These are phyloP conservation scores for Leptura quadrifasciata DNA, from an alignment of 2,888 invertebrate species.

Conservation along the genomic window DNA sequence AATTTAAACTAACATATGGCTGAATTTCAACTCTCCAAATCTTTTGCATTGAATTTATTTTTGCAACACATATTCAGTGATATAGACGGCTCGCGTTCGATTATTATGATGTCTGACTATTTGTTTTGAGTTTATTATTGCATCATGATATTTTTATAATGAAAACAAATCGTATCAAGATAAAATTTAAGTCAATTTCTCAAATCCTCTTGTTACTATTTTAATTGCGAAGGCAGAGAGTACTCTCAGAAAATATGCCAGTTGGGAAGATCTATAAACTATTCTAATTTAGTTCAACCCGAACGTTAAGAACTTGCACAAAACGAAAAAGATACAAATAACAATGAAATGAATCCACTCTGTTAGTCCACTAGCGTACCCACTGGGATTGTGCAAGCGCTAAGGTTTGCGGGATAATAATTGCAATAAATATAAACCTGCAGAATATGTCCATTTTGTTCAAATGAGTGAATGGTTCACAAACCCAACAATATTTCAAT, in stretches of 20 bases:
- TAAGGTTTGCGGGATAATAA: not conserved
- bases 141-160: too few relatives aligned
- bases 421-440: slow-evolving; percentile 14
- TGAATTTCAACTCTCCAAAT: too few relatives aligned
- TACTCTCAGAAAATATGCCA: slow-evolving; percentile 10
- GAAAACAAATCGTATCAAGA: too few relatives aligned
- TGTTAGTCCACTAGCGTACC: slow-evolving; percentile 4
- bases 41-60: too few relatives aligned
- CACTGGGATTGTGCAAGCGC: not conserved
- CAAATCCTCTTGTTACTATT: not conserved
- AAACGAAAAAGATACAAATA: slow-evolving; percentile 27
- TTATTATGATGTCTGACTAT: too few relatives aligned
- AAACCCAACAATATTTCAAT: not conserved
- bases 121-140: too few relatives aligned
- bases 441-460: not conserved
- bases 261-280: slow-evolving; percentile 1
- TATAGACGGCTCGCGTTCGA: too few relatives aligned
- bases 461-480: not conserved
- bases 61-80: too few relatives aligned
- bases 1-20: too few relatives aligned
- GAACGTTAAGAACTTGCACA: slow-evolving; percentile 24
- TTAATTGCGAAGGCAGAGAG: not conserved
- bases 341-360: slow-evolving; percentile 19
- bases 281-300: slow-evolving; percentile 23
- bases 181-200: not conserved